A percentile compares a stretch with the other conserved stretches of the same genome.
Evolutionary conservation across 2,113 vertebrate species (phyloP).

Genomic region (Percina caprodes): DNA sequence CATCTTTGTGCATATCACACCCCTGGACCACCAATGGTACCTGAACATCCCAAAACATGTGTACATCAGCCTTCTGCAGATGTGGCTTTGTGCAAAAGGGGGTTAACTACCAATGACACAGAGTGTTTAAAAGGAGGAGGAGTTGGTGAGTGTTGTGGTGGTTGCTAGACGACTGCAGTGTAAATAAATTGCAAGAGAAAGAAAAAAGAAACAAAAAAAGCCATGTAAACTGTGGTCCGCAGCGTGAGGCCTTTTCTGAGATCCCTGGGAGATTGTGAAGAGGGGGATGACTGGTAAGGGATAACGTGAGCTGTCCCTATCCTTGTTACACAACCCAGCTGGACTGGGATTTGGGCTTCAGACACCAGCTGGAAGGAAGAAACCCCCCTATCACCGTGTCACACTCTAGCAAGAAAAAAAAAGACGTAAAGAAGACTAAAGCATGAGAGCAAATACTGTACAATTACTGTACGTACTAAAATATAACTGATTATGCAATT

Average conservation of each 20-base stretch:
- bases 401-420: neutral
- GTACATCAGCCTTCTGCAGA: conserved; percentile 47
- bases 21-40: conserved; percentile 59
- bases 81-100: conserved; percentile 53
- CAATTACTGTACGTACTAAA: neutral
- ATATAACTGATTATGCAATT: neutral
- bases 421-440: neutral
- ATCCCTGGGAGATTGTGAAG: conserved; percentile 40
- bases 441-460: neutral
- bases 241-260: conserved; percentile 45
- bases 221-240: conserved; percentile 46
- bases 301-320: conserved; percentile 43
- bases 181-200: conserved; percentile 74
- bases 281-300: conserved; percentile 24
- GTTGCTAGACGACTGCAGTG: conserved; percentile 74
- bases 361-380: conserved; percentile 44
- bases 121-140: conserved; percentile 41
- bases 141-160: conserved; percentile 73
- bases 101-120: conserved; percentile 55
- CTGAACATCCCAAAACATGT: conserved; percentile 71
- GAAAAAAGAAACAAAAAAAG: conserved; percentile 26
- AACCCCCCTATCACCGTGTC: conserved; percentile 18
- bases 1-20: conserved; percentile 1
- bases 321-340: conserved; percentile 47
- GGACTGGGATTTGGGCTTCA: conserved; percentile 52